Percentiles rank a stretch among this genome's conserved stretches.
phyloP scores from a whole-genome alignment of 2,113 vertebrate genomes.

The Bubalus kerabau region DNA sequence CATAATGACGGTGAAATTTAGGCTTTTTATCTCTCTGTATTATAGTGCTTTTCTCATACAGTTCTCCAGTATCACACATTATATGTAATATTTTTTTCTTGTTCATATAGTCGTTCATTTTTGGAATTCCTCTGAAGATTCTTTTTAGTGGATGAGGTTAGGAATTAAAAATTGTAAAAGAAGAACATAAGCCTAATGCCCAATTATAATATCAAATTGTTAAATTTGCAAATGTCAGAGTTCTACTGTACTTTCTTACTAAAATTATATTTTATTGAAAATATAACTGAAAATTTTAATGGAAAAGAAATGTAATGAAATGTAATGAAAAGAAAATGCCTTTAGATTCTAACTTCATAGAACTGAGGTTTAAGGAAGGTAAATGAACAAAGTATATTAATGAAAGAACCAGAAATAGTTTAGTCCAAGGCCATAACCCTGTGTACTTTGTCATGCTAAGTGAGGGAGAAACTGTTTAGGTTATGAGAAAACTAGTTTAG shows the following conservation, averaged over 20 bases:
- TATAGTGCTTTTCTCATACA: not conserved
- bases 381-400: not conserved
- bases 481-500: not conserved
- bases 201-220: not conserved
- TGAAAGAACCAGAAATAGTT: not conserved
- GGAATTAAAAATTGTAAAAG: not conserved
- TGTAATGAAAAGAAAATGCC: not conserved
- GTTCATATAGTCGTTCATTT: not conserved
- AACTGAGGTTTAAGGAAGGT: not conserved
- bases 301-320: not conserved
- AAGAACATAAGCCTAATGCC: not conserved
- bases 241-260: constrained; percentile 5
- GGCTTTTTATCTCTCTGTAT: not conserved
- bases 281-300: not conserved
- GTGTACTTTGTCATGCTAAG: not conserved
- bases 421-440: not conserved
- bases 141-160: not conserved
- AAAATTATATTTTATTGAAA: constrained; percentile 17
- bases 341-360: not conserved
- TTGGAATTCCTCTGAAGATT: not conserved
- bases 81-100: not conserved
- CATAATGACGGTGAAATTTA: not conserved
- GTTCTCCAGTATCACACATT: not conserved
- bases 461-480: not conserved
- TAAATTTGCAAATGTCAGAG: not conserved